Evolutionary conservation across 2,888 invertebrate species (phyloP).

Genomic region (Ectemnius lituratus): DNA sequence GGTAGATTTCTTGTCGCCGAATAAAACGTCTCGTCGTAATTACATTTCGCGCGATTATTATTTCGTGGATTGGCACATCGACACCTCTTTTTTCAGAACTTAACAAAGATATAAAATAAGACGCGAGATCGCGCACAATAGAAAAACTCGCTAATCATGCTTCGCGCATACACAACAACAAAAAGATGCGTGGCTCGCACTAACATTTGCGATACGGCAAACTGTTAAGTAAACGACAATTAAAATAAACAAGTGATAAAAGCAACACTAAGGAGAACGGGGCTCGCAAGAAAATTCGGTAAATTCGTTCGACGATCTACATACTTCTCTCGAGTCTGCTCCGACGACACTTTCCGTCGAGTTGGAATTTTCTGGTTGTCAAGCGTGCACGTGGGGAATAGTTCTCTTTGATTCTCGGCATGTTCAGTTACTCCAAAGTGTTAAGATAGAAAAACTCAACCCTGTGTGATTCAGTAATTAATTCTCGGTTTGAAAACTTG

Average conservation of each 20-base stretch:
- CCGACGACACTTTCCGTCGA: background rate
- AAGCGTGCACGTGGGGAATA: background rate
- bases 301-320: too few relatives aligned
- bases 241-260: conserved; percentile 2
- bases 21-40: too few relatives aligned
- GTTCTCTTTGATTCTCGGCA: background rate
- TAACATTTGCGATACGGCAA: conserved; percentile 19
- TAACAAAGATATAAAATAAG: conserved; percentile 32
- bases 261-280: conserved; percentile 5
- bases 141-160: conserved; percentile 30
- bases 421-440: background rate
- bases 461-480: background rate
- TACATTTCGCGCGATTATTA: too few relatives aligned
- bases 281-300: background rate
- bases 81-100: conserved; percentile 21
- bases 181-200: conserved; percentile 19
- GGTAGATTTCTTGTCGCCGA: too few relatives aligned
- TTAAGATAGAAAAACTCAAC: background rate
- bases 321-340: background rate
- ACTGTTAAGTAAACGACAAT: conserved; percentile 13
- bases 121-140: conserved; percentile 18
- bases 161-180: conserved; percentile 25
- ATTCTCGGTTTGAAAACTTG: background rate
- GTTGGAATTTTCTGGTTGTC: background rate
- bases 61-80: too few relatives aligned